Evolutionary conservation across 2,888 invertebrate genomes (phyloP).

Genomic region (Lathronympha strigana): DNA sequence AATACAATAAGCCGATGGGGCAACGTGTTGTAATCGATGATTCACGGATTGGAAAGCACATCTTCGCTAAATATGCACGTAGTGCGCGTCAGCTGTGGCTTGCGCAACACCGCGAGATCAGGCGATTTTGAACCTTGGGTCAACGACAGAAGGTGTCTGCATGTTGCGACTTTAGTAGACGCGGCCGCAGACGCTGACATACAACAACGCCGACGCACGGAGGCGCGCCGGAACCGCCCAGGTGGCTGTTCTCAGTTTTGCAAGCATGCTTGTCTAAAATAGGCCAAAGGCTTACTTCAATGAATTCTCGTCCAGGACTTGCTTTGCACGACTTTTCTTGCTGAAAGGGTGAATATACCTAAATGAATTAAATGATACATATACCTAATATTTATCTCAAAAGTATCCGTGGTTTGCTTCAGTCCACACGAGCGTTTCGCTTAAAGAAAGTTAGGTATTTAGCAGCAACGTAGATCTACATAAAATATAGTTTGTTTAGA

Average conservation of each 20-base stretch:
- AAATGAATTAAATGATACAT: too few relatives aligned
- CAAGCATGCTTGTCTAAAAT: conserved; percentile 9
- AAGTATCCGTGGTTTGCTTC: too few relatives aligned
- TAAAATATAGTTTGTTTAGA: neutral
- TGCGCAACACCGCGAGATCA: conserved; percentile 2
- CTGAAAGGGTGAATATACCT: too few relatives aligned
- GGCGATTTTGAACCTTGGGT: neutral
- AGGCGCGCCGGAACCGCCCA: conserved; percentile 25
- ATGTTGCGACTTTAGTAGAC: neutral
- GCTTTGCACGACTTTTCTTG: too few relatives aligned
- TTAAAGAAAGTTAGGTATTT: neutral
- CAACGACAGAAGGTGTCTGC: neutral
- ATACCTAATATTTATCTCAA: too few relatives aligned
- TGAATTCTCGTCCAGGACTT: neutral
- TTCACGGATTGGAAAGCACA: conserved; percentile 35
- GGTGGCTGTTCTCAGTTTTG: conserved; percentile 30
- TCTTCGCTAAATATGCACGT: conserved; percentile 25
- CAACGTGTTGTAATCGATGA: conserved; percentile 39
- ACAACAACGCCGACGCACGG: conserved; percentile 6
- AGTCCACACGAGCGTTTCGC: too few relatives aligned
- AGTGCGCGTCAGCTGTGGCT: conserved; percentile 32
- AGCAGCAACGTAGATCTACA: neutral
- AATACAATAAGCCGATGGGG: conserved; percentile 14
- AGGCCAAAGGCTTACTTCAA: conserved; percentile 5
- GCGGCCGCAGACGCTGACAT: conserved; percentile 18